Percentiles rank a stretch among this genome's conserved stretches.
These are phyloP conservation scores for Spilogale gracilis DNA, from an alignment of 2,113 vertebrate species.

Conservation along the genomic window DNA sequence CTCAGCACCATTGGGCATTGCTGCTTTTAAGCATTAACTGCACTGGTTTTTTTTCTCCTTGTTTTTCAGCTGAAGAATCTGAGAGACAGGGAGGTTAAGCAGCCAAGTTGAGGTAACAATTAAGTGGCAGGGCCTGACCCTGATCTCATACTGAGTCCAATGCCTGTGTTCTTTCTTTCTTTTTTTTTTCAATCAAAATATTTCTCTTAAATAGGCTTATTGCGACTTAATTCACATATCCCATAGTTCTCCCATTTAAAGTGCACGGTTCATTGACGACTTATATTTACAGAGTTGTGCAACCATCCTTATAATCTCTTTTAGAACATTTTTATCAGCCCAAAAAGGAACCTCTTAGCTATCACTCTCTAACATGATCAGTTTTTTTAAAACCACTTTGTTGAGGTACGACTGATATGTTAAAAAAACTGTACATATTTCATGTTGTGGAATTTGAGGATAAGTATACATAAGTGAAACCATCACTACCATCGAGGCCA, in stretches of 20 bases:
- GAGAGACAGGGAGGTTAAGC: not conserved
- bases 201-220: not conserved
- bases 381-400: not conserved
- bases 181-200: not conserved
- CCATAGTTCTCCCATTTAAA: not conserved
- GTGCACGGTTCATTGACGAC: not conserved
- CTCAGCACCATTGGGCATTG: accelerated
- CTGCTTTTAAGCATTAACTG: not conserved
- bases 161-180: not conserved
- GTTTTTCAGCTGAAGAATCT: not conserved
- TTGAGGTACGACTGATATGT: not conserved
- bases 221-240: not conserved
- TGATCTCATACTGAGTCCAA: not conserved
- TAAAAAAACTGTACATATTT: not conserved
- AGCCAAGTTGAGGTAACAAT: not conserved
- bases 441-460: not conserved
- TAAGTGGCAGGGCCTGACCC: not conserved
- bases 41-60: not conserved
- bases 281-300: not conserved
- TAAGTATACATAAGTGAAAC: not conserved
- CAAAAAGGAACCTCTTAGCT: not conserved
- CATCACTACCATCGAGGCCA: not conserved
- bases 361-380: not conserved
- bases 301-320: not conserved
- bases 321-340: not conserved